These are phyloP conservation scores for Sebastiscus tertius DNA, from an alignment of 2,797 vertebrate species.

Conservation along the genomic window DNA sequence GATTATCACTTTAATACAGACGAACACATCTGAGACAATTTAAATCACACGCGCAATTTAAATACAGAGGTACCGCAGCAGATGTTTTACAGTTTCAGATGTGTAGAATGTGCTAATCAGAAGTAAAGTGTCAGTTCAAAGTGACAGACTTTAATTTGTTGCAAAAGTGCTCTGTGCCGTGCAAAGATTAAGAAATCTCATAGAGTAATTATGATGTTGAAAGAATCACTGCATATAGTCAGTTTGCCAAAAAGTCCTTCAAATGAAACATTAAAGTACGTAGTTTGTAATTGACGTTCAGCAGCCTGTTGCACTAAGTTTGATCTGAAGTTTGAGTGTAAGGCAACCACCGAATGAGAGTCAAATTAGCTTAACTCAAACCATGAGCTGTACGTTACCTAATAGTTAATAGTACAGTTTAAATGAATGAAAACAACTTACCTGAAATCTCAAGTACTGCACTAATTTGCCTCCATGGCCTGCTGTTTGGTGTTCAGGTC, in stretches of 20 bases:
- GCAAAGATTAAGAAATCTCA: not conserved
- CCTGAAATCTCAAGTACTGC: too few relatives aligned
- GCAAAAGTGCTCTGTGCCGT: not conserved
- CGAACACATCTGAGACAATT: not conserved
- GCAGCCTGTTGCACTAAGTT: not conserved
- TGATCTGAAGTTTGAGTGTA: not conserved
- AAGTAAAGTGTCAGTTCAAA: not conserved
- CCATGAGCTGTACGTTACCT: too few relatives aligned
- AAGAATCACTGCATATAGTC: not conserved
- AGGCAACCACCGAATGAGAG: fast-evolving
- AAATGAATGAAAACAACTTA: too few relatives aligned
- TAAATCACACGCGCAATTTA: slow-evolving; percentile 1
- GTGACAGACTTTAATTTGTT: not conserved
- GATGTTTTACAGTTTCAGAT: not conserved
- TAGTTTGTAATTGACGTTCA: not conserved
- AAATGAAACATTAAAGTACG: not conserved
- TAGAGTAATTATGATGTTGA: not conserved
- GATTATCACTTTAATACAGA: not conserved
- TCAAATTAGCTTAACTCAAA: too few relatives aligned
- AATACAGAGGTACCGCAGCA: not conserved
- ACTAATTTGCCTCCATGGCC: too few relatives aligned
- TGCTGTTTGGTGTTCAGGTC: too few relatives aligned
- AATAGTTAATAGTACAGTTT: too few relatives aligned
- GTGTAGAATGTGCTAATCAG: not conserved
- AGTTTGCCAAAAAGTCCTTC: not conserved